Conservation (phyloP, 2,113 vertebrate genomes). For the Calonectris borealis region DNA sequence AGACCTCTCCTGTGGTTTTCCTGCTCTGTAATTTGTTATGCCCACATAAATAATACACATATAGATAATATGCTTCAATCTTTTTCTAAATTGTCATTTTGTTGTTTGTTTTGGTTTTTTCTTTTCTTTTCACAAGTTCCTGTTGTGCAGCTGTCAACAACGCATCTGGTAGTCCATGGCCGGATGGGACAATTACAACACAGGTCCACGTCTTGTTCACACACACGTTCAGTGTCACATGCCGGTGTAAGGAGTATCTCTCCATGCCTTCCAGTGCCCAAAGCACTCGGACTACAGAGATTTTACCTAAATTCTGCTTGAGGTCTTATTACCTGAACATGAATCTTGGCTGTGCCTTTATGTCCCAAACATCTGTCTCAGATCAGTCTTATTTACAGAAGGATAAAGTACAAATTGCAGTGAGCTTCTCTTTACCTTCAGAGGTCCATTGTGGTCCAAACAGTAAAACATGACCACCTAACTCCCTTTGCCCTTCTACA, state of each 20-base stretch:
- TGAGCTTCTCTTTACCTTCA: not conserved
- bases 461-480: rapidly evolving
- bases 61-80: not conserved
- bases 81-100: not conserved
- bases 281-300: not conserved
- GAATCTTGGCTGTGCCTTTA: not conserved
- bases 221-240: not conserved
- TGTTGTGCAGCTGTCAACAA: not conserved
- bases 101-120: not conserved
- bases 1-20: not conserved
- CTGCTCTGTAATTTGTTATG: not conserved
- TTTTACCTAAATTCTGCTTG: not conserved
- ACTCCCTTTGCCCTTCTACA: not conserved
- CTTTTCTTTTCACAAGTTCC: not conserved
- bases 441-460: not conserved
- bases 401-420: not conserved
- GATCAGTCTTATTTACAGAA: not conserved
- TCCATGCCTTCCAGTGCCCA: not conserved
- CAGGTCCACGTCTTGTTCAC: not conserved
- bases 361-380: not conserved
- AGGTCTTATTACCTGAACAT: not conserved
- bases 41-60: not conserved
- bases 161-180: not conserved
- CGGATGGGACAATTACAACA: not conserved
- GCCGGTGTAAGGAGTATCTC: not conserved